Evolutionary conservation across 2,797 vertebrate species (phyloP).

Genomic region (Typhlichthys subterraneus): DNA sequence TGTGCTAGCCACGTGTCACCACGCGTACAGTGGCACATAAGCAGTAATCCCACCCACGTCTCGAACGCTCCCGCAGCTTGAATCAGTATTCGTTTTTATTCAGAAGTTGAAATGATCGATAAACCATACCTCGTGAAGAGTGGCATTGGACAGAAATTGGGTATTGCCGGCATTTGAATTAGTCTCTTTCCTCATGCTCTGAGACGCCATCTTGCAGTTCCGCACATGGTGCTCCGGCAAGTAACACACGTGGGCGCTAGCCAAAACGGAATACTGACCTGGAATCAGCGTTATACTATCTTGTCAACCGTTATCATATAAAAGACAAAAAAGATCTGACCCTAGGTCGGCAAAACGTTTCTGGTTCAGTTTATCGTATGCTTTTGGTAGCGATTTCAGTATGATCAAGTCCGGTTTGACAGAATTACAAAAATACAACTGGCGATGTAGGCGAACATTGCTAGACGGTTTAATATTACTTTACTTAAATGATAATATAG

Average conservation of each 20-base stretch:
- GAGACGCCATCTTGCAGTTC: constrained; percentile 88
- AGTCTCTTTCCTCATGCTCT: constrained; percentile 78
- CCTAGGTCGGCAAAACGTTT: constrained; percentile 25
- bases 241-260: constrained; percentile 66
- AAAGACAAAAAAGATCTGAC: constrained; percentile 16
- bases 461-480: too few species aligned
- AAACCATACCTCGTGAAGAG: constrained; percentile 58
- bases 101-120: not conserved
- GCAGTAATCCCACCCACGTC: not conserved
- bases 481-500: too few species aligned
- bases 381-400: too few species aligned
- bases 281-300: constrained; percentile 25
- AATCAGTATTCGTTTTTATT: fast-evolving
- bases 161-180: constrained; percentile 67
- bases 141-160: constrained; percentile 42
- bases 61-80: not conserved
- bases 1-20: constrained; percentile 72
- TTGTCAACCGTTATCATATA: fast-evolving
- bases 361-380: not conserved
- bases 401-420: too few species aligned
- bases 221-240: constrained; percentile 61
- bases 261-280: constrained; percentile 28
- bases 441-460: too few species aligned
- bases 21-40: constrained; percentile 36
- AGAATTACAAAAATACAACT: too few species aligned